Evolutionary conservation across 2,888 invertebrate species (phyloP).

Genomic region (Pycnomerus fuliginosus): DNA sequence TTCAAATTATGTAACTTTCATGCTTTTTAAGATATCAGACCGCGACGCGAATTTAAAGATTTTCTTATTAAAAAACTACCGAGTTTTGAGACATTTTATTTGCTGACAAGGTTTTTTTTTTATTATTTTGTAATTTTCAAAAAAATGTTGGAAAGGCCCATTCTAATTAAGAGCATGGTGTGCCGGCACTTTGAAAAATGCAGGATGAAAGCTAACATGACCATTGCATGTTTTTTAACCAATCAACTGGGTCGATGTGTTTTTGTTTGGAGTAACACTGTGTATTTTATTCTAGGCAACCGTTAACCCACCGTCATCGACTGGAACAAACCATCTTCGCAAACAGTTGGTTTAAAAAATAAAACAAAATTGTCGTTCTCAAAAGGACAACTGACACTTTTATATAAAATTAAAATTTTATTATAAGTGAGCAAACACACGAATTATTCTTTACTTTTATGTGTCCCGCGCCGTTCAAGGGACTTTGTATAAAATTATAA

Average conservation of each 20-base stretch:
- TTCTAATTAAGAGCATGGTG: no score
- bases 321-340: constrained; percentile 41
- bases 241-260: constrained; percentile 1
- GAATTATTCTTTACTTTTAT: constrained; percentile 43
- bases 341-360: constrained; percentile 33
- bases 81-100: no score
- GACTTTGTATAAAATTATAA: constrained; percentile 38
- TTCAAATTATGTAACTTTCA: no score
- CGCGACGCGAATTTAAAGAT: no score
- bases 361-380: constrained; percentile 22
- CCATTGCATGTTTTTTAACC: no score
- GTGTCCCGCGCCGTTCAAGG: constrained; percentile 37
- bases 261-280: constrained; percentile 18
- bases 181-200: no score
- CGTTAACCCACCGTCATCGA: constrained; percentile 48
- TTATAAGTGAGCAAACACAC: constrained; percentile 43
- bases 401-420: constrained; percentile 40
- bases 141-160: no score
- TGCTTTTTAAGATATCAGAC: no score
- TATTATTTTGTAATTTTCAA: no score
- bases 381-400: no score
- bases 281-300: constrained; percentile 49
- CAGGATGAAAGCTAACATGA: constrained; percentile 33
- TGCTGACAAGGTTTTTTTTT: no score
- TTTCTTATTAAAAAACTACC: no score